Base-by-base conservation (phyloP, 1,140 invertebrate genomes). In the Probaryconus sp. region DNA sequence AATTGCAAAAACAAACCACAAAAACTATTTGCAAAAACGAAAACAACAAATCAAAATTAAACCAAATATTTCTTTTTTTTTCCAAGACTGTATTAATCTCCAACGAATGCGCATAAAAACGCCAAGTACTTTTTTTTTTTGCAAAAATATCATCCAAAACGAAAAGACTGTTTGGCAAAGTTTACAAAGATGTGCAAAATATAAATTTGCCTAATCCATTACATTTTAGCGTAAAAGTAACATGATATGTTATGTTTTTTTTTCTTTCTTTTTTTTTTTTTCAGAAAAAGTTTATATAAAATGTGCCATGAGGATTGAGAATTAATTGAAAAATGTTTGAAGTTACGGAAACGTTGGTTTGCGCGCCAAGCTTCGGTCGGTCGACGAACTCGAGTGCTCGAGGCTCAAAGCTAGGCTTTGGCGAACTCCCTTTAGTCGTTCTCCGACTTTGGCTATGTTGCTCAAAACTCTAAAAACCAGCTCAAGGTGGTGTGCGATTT, bases 321-420 rank as follows among this genome's bases (percentile, higher is more conserved):
- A n/a, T n/a, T n/a, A 38, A 45, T 35, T 10, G 30, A 21, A 11
- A 17, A 61, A 70, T 48, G 38, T 47, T 45, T 30, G 14, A 16
- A 68, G 53, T 68, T 53, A 20, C 33, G 53, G 26, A 64, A 69
- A 64, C 18, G 55, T 45, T 56, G 51, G 48, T 60, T 64, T 37
- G 28, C 51, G 33, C 67, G 45, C 70, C 63, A 76, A 79, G 68
- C n/a, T 76, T 76, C 69, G 65, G 48, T 43, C 60, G 77, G 77
- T 78, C 77, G 77, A 79, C 77, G 77, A 79, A 79, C 77, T 55
- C 69, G 69, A 73, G 10, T 67, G 47, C 16, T 26, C n/a, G 60
- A 48, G 30, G 26, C 37, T 60, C 47, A 24, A 40, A 65, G 47
- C 53, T 61, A 51, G 48, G 37, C 73, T 70, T 70, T 64, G 58